phyloP scores from a whole-genome alignment of 2,113 vertebrate species.

The Campylomormyrus numenius region DNA sequence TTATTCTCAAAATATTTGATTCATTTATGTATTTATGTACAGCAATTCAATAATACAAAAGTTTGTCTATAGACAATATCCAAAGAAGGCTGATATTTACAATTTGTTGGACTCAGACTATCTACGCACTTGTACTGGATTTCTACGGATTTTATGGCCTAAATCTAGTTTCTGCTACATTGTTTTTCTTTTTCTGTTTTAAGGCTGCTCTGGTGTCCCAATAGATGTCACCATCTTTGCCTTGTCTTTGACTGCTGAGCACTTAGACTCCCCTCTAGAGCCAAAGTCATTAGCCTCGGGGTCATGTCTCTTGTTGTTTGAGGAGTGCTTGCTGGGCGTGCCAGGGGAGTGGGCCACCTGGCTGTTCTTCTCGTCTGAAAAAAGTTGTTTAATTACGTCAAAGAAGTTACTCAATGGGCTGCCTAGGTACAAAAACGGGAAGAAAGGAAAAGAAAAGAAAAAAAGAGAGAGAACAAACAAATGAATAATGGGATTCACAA shows the following conservation, averaged over 20 bases:
- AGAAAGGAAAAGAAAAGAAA: constrained; percentile 54
- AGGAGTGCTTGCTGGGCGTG: constrained; percentile 76
- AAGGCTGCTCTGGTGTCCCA: constrained; percentile 85
- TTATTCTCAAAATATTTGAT: constrained; percentile 50
- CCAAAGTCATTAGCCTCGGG: constrained; percentile 75
- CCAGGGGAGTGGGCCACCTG: constrained; percentile 83
- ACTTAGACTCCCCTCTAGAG: constrained; percentile 71
- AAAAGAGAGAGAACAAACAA: constrained; percentile 75
- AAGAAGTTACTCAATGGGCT: constrained; percentile 96
- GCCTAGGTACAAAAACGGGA: constrained; percentile 79
- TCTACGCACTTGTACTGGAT: constrained; percentile 31
- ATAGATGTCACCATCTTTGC: constrained; percentile 76
- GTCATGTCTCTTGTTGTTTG: constrained; percentile 76
- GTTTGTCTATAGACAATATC: constrained; percentile 56
- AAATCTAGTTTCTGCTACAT: constrained; percentile 47
- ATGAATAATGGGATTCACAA: constrained; percentile 79
- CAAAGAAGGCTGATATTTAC: constrained; percentile 61
- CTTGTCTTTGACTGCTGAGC: constrained; percentile 79
- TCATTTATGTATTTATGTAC: constrained; percentile 55
- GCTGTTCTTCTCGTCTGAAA: constrained; percentile 94
- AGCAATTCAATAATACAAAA: constrained; percentile 62
- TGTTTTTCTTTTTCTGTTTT: constrained; percentile 47
- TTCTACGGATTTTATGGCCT: constrained; percentile 25
- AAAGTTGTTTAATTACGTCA: constrained; percentile 98
- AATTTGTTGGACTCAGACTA: constrained; percentile 60